A percentile compares a stretch with the other conserved stretches of the same genome.
Evolutionary conservation across 2,888 invertebrate species (phyloP).

Genomic region (Pachliopta kotzebuea): DNA sequence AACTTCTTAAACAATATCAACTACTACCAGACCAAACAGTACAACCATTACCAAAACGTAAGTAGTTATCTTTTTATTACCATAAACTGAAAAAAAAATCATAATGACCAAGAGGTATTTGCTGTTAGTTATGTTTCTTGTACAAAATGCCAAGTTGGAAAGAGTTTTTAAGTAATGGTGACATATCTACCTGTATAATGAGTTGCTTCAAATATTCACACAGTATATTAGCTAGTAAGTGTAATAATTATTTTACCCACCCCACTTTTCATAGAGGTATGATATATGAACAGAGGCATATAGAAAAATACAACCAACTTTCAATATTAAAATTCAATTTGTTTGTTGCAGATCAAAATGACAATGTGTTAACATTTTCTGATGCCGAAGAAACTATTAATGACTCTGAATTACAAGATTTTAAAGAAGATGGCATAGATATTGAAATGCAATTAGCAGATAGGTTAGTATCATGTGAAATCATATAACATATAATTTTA

Average conservation of each 20-base stretch:
- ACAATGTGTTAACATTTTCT: slow-evolving; percentile 88
- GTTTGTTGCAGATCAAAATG: slow-evolving; percentile 55
- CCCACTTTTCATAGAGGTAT: too few species aligned
- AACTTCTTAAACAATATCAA: slow-evolving; percentile 94
- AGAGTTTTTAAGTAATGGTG: too few species aligned
- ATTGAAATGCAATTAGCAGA: slow-evolving; percentile 88
- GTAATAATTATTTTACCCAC: too few species aligned
- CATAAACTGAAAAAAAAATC: not conserved
- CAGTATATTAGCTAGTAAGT: too few species aligned
- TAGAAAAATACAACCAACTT: not conserved
- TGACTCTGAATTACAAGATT: slow-evolving; percentile 90
- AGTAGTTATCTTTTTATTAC: slow-evolving; percentile 31
- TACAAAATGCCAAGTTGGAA: too few species aligned
- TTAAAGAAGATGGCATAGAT: slow-evolving; percentile 90
- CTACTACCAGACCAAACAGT: slow-evolving; percentile 94
- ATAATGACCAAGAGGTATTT: too few species aligned
- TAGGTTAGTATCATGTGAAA: slow-evolving; percentile 76
- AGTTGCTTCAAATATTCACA: too few species aligned
- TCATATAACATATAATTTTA: not conserved
- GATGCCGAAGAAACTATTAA: slow-evolving; percentile 95
- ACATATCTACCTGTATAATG: too few species aligned
- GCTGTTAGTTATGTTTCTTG: too few species aligned
- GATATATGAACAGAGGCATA: too few species aligned
- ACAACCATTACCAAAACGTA: slow-evolving; percentile 78
- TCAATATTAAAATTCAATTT: not conserved